These are phyloP conservation scores for Himantopus leucocephalus DNA, from an alignment of 2,113 vertebrate species.

Conservation along the genomic window DNA sequence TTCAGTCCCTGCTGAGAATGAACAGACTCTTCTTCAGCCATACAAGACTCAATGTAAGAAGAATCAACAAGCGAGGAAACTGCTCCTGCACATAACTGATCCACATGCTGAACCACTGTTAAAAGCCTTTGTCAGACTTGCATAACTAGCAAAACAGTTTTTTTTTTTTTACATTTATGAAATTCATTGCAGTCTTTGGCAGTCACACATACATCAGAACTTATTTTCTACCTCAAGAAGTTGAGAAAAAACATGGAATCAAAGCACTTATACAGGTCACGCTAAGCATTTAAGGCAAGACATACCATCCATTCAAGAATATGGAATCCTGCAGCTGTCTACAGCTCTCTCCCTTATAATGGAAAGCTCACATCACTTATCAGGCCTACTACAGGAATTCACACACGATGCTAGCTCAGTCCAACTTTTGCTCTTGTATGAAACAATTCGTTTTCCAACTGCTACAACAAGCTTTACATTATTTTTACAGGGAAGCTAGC, in stretches of 20 bases:
- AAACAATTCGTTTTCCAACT: background rate
- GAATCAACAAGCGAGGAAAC: background rate
- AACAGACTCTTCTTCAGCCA: background rate
- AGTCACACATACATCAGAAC: background rate
- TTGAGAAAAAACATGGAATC: background rate
- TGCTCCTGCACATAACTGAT: background rate
- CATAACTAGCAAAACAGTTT: background rate
- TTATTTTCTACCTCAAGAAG: background rate
- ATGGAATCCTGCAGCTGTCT: background rate
- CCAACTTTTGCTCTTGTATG: background rate
- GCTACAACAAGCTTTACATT: background rate
- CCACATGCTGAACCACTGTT: background rate
- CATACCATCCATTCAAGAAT: background rate
- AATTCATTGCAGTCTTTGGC: background rate
- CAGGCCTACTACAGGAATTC: background rate
- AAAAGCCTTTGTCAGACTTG: background rate
- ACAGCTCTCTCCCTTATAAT: background rate
- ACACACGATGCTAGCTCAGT: background rate
- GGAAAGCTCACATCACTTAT: background rate
- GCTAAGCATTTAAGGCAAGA: background rate
- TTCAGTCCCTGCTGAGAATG: background rate
- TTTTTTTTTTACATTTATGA: background rate
- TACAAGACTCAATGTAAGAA: background rate
- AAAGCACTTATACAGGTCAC: rapidly evolving
- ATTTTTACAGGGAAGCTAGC: background rate